Evolutionary conservation across 2,113 vertebrate species (phyloP).

Genomic region (Burhinus oedicnemus): DNA sequence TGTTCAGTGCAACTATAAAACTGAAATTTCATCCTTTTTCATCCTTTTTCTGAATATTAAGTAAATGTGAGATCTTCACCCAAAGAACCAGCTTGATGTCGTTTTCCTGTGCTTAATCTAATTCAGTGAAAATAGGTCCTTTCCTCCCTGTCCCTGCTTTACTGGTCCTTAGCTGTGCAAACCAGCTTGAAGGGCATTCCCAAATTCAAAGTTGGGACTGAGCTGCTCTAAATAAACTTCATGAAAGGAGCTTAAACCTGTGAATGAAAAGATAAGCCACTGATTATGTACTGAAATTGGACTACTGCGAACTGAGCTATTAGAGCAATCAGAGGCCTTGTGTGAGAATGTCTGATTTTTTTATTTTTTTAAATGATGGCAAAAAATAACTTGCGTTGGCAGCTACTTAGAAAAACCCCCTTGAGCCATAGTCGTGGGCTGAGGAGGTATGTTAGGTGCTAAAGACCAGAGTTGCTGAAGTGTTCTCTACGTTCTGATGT

Average conservation of each 20-base stretch:
- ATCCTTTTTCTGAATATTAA: background rate
- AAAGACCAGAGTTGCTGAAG: background rate
- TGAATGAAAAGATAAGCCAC: background rate
- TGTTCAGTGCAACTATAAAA: background rate
- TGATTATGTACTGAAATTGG: background rate
- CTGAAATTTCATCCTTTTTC: background rate
- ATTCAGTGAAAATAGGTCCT: background rate
- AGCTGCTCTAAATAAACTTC: background rate
- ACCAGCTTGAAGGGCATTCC: background rate
- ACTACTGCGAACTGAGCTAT: background rate
- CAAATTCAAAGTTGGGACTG: background rate
- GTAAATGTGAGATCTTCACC: background rate
- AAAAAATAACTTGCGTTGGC: background rate
- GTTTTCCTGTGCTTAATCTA: background rate
- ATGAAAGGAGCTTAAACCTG: background rate
- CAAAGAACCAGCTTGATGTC: background rate
- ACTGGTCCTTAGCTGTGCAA: background rate
- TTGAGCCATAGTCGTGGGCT: background rate
- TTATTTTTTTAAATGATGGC: too few relatives aligned
- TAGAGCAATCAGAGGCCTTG: background rate
- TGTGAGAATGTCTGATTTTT: background rate
- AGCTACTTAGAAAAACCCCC: background rate
- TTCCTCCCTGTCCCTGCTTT: background rate
- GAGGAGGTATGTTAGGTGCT: background rate
- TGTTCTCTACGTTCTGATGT: background rate